Evolutionary conservation across 1,140 invertebrate genomes (phyloP).

Genomic region (Trypoxylus dichotomus): DNA sequence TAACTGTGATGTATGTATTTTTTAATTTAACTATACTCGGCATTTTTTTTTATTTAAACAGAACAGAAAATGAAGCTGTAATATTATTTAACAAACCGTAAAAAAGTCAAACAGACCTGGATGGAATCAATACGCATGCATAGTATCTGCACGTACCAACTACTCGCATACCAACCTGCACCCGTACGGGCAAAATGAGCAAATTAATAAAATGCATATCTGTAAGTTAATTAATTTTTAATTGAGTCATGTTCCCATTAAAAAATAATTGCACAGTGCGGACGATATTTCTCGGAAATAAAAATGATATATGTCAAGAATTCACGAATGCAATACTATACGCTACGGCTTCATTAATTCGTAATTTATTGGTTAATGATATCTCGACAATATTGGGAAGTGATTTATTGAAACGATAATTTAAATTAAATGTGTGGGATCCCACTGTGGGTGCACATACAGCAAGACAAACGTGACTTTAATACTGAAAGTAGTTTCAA

Average conservation of each 20-base stretch:
- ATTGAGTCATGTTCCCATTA: constrained; percentile 19
- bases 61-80: neutral
- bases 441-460: neutral
- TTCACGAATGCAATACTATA: neutral
- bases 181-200: neutral
- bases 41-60: neutral
- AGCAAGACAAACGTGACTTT: no score
- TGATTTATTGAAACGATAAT: neutral
- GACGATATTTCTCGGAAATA: neutral
- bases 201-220: constrained; percentile 14
- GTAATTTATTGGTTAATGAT: constrained; percentile 13
- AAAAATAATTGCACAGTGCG: neutral
- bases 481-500: no score
- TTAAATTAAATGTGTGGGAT: neutral
- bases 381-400: neutral
- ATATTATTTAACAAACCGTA: constrained; percentile 5
- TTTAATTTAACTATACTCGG: neutral
- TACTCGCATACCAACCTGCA: neutral
- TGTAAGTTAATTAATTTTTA: constrained; percentile 20
- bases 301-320: constrained; percentile 1
- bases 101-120: constrained; percentile 3
- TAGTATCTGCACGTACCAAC: neutral
- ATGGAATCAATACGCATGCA: neutral
- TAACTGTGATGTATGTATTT: neutral
- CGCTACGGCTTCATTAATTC: neutral